Evolutionary conservation across 35 echinoderm and acorn worm species (phyloP), one percentile per base, ranked within the genome.

Genomic region (Ophiothrix spiculata): DNA sequence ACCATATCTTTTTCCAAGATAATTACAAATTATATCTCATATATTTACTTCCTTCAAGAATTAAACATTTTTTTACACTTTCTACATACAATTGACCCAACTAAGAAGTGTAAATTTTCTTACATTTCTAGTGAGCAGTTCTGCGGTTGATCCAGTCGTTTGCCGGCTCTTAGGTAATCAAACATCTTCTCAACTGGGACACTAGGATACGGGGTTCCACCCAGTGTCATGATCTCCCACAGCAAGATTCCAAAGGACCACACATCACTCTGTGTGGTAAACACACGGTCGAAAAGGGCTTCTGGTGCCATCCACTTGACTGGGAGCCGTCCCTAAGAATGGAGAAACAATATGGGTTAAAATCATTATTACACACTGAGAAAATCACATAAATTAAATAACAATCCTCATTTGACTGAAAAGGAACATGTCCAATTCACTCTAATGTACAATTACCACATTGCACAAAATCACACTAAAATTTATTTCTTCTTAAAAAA

Each of bases 261-360:
- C 0, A 98, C 95, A 38, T 98, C 95, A 40, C 95, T 98, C 79
- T 98, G 81, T 32, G 90, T 98, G 35, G 95, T 98, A 77, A 93
- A 98, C 25, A 98, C 89, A 36, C 95, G 88, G 36, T 98, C 95
- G 80, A 98, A 98, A 1, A 98, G 77, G 0, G 95, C 95, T 69
- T 98, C 95, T 19, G 95, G 95, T 17, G 95, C 91, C 95, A 98
- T 98, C 95, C 95, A 98, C 83, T 98, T 98, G 1, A 98, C 91
- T 73, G 95, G 95, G 40, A 98, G 75, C 1, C 95, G 91, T 40
- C 95, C 95, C 95, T 98, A 79, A 74, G n/a, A 74, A 80, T 64
- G 0, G 29, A 69, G 23, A n/a, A 1, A 69, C 3, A 69, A 69
- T 15, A 25, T 54, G 45, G 56, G 56, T 14, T 63, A 16, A 16